Percentiles rank a stretch among this genome's conserved stretches.
phyloP scores from a whole-genome alignment of 2,113 vertebrate species.

The Chloebia gouldiae region DNA sequence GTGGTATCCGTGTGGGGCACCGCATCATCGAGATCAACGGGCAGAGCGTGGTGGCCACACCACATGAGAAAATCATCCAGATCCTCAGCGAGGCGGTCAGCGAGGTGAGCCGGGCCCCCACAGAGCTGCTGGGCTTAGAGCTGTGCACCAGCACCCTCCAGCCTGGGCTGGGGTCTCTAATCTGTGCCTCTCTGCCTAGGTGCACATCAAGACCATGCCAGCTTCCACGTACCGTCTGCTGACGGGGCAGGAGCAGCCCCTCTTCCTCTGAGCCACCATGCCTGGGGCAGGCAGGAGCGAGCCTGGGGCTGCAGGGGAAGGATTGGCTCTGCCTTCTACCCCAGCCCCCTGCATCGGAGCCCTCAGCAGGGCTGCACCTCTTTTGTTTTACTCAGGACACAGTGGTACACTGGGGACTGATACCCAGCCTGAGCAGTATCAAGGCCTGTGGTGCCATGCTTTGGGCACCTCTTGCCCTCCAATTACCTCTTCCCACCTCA shows the following conservation, averaged over 20 bases:
- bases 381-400: neutral
- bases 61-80: conserved; percentile 91
- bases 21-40: conserved; percentile 98
- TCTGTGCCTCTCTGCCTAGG: conserved; percentile 62
- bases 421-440: neutral
- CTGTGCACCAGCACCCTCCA: neutral
- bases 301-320: rapidly evolving
- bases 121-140: rapidly evolving
- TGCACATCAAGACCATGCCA: conserved; percentile 97
- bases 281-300: neutral
- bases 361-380: neutral
- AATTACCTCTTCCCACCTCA: neutral
- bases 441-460: rapidly evolving
- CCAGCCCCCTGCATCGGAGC: neutral
- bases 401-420: neutral
- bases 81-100: conserved; percentile 85
- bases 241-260: conserved; percentile 92
- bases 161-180: neutral
- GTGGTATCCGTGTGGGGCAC: conserved; percentile 92
- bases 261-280: conserved; percentile 78
- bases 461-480: neutral
- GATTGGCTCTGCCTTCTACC: neutral
- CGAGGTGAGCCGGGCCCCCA: conserved; percentile 76
- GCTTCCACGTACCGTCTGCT: conserved; percentile 91
- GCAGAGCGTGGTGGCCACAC: conserved; percentile 92